These are phyloP conservation scores for Drosophila seguyi DNA, from an alignment of 1,140 invertebrate species.

Conservation along the genomic window DNA sequence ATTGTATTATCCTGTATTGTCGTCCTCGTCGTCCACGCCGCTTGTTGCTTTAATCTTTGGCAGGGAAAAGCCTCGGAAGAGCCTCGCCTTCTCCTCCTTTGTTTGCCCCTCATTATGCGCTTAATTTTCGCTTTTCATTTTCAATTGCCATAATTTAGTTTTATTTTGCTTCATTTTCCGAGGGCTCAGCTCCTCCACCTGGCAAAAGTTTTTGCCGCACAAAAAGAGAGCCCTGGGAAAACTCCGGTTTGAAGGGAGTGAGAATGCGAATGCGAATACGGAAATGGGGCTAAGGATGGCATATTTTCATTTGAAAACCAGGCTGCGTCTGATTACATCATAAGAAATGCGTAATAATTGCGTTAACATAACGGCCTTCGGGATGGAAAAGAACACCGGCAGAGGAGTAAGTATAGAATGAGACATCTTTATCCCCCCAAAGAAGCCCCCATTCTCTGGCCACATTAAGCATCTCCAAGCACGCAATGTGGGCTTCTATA, in stretches of 20 bases:
- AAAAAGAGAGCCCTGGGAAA: constrained; percentile 31
- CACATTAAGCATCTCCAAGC: constrained; percentile 44
- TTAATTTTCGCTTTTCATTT: constrained; percentile 85
- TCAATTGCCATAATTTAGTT: constrained; percentile 85
- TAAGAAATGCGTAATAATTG: constrained; percentile 84
- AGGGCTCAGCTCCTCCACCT: constrained; percentile 11
- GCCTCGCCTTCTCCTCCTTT: neutral
- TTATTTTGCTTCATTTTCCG: constrained; percentile 78
- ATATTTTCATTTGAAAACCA: constrained; percentile 80
- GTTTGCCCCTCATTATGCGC: constrained; percentile 76
- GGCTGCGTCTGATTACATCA: constrained; percentile 83
- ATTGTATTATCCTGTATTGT: constrained; percentile 76
- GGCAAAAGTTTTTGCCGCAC: constrained; percentile 60
- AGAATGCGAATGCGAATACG: constrained; percentile 2
- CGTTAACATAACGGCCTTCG: constrained; percentile 74
- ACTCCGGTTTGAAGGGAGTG: neutral
- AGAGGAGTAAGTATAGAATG: constrained; percentile 3
- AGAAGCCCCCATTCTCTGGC: neutral
- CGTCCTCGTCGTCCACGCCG: constrained; percentile 19
- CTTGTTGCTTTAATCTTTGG: constrained; percentile 74
- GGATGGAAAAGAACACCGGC: constrained; percentile 23
- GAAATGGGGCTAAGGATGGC: constrained; percentile 34
- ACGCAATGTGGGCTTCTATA: constrained; percentile 40
- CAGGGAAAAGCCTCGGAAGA: neutral
- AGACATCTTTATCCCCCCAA: constrained; percentile 15